These are phyloP conservation scores for Collichthys lucidus DNA, from an alignment of 2,113 vertebrate species.

Conservation along the genomic window DNA sequence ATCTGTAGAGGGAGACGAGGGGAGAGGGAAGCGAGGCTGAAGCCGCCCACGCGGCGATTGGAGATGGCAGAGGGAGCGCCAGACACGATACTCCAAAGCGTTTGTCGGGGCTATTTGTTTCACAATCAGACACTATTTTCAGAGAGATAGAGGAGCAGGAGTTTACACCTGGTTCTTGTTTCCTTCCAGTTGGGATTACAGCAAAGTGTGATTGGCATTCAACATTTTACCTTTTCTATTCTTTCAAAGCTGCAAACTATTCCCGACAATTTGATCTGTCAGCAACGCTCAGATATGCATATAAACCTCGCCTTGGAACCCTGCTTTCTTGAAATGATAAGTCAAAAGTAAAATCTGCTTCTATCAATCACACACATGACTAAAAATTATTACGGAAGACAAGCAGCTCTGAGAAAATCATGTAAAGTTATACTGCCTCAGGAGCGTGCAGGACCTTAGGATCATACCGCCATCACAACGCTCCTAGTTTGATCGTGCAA, in stretches of 20 bases:
- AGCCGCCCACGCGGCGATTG: constrained; percentile 57
- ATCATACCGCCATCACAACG: too few species aligned
- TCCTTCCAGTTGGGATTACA: not conserved
- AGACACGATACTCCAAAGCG: too few species aligned
- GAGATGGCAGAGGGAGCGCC: constrained; percentile 44
- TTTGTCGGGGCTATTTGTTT: too few species aligned
- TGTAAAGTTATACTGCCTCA: too few species aligned
- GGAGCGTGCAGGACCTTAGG: too few species aligned
- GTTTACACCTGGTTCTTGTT: constrained; percentile 14
- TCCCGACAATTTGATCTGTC: not conserved
- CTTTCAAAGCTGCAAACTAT: not conserved
- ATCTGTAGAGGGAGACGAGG: constrained; percentile 52
- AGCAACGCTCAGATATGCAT: not conserved
- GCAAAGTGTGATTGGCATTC: not conserved
- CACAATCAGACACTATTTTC: constrained; percentile 40
- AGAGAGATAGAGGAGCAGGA: constrained; percentile 23
- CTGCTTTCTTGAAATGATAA: too few species aligned
- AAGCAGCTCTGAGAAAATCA: not conserved
- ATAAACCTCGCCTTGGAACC: not conserved
- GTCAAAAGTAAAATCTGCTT: too few species aligned
- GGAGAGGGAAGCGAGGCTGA: constrained; percentile 47
- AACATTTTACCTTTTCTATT: not conserved
- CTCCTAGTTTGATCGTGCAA: too few species aligned
- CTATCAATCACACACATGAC: too few species aligned
- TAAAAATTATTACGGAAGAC: too few species aligned